phyloP scores from a whole-genome alignment of 1,140 invertebrate species.

The Ectropis grisescens region DNA sequence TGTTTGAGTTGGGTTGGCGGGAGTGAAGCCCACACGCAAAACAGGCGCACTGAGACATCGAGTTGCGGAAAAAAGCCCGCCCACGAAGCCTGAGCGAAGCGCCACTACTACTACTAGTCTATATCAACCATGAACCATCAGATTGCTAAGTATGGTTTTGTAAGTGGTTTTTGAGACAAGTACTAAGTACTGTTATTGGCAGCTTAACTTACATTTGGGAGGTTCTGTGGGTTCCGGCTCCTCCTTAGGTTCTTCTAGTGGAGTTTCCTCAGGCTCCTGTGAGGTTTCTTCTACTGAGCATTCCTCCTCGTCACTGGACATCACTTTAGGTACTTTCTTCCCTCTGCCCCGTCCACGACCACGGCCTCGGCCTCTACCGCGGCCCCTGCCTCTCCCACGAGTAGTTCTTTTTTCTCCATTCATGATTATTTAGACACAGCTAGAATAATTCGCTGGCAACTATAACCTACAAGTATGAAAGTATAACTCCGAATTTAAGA shows the following conservation, averaged over 20 bases:
- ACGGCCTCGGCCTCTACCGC: slow-evolving; percentile 77
- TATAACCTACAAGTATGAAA: too few species aligned
- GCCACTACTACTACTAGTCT: too few species aligned
- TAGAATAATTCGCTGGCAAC: slow-evolving; percentile 9
- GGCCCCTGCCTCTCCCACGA: slow-evolving; percentile 72
- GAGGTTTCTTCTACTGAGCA: slow-evolving; percentile 71
- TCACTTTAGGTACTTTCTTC: slow-evolving; percentile 81
- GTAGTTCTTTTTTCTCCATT: slow-evolving; percentile 68
- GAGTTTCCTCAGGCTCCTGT: slow-evolving; percentile 61
- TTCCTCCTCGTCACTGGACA: slow-evolving; percentile 81
- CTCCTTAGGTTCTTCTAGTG: slow-evolving; percentile 50
- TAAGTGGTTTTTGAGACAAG: neutral
- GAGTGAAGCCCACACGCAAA: too few species aligned
- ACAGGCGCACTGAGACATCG: too few species aligned
- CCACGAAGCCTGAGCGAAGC: too few species aligned
- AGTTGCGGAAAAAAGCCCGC: too few species aligned
- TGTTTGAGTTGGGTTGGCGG: too few species aligned
- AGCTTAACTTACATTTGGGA: slow-evolving; percentile 58
- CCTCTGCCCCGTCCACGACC: slow-evolving; percentile 76
- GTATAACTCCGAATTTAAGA: too few species aligned
- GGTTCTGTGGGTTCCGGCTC: slow-evolving; percentile 68
- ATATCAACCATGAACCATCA: too few species aligned
- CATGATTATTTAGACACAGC: slow-evolving; percentile 28
- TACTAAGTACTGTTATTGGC: neutral
- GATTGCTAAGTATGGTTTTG: neutral